Evolutionary conservation across 2,888 invertebrate species (phyloP).

Genomic region (Prenolepis imparis): DNA sequence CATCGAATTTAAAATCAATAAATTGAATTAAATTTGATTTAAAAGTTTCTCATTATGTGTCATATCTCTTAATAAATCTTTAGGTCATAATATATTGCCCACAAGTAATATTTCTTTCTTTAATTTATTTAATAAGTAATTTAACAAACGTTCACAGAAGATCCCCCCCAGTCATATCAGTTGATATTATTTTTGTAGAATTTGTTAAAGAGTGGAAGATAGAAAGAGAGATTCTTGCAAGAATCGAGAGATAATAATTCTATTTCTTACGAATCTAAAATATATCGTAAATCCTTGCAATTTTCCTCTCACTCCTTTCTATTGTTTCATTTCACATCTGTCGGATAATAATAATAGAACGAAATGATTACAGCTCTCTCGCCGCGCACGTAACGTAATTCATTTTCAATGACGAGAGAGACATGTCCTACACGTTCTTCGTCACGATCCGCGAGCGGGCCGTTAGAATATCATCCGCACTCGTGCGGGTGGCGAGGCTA

Average conservation of each 20-base stretch:
- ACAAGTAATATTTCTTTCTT: neutral
- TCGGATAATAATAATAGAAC: conserved; percentile 48
- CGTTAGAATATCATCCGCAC: conserved; percentile 62
- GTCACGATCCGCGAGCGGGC: conserved; percentile 59
- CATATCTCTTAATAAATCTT: neutral
- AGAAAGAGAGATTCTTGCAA: too few species aligned
- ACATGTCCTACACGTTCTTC: conserved; percentile 35
- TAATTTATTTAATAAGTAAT: neutral
- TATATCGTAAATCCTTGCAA: conserved; percentile 36
- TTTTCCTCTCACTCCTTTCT: neutral
- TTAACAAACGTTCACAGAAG: neutral
- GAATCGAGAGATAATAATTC: neutral
- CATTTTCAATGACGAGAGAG: conserved; percentile 42
- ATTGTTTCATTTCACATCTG: conserved; percentile 44
- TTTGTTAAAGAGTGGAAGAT: neutral
- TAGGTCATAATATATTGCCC: neutral
- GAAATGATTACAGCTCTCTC: conserved; percentile 40
- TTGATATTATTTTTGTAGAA: neutral
- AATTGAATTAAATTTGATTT: neutral
- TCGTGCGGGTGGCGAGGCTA: conserved; percentile 16
- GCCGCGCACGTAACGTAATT: conserved; percentile 33
- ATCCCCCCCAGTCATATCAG: neutral
- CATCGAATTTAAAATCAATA: neutral
- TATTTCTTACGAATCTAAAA: conserved; percentile 9
- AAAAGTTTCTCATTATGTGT: neutral